Base-by-base conservation (phyloP, 1,140 invertebrate species). In the Daktulosphaira vitifoliae region DNA sequence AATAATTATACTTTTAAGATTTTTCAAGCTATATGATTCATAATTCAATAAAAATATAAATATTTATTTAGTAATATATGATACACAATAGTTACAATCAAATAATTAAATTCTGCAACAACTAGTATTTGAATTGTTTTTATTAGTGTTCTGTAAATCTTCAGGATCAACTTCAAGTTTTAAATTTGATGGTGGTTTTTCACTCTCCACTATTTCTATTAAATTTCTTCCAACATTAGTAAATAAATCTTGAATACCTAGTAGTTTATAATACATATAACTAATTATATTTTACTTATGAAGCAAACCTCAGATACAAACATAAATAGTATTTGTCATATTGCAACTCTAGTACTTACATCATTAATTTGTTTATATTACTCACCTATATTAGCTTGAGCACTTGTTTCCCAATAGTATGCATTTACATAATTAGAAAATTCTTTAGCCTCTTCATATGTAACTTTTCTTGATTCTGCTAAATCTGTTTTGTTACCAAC, bases 181-280 rank as follows among this genome's bases (percentile, higher is more conserved):
- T 62, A 62, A 33, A 48, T 48, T 33, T 1, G 15, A 7, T 13
- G 56, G 56, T 48, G 42, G 25, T 33, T 29, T 62, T 33, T 39
- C 26, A 48, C 42, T 62, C 29, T 62, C 56, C 20, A 62, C 3
- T 18, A 62, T 62, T 13, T 62, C 39, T 33, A 62, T 62, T 22
- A 62, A 16, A 0, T 62, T 62, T 48, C 7, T 20, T 5, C 56
- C 56, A 62, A 62, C 44, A 46, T 62, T 62, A 29, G 42, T 48
- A 15, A 62, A 62, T 29, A 62, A 62, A n/a, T 62, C 56, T 62
- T 46, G 56, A 48, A 62, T 48, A 62, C 56, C 56, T 62, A 22
- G 46, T n/a, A n/a, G n/a, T n/a, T n/a, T n/a, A n/a, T n/a, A n/a
- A n/a, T n/a, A n/a, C n/a, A n/a, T n/a, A n/a, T n/a, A n/a, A n/a